A percentile compares a stretch with the other conserved stretches of the same genome.
These are phyloP conservation scores for Acronicta psi DNA, from an alignment of 2,888 invertebrate genomes.

Conservation along the genomic window DNA sequence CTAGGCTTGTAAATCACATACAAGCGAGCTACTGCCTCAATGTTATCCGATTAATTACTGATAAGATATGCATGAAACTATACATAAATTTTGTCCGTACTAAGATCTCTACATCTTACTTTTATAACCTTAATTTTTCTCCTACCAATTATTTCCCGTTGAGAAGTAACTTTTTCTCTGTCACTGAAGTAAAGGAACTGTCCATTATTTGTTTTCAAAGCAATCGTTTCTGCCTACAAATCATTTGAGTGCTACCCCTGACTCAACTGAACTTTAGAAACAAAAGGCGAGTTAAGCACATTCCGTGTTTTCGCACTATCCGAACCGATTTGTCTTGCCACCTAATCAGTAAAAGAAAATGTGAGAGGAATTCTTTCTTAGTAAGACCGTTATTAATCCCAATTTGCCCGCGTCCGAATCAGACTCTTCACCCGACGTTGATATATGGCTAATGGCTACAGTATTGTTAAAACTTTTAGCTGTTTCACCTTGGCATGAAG, in stretches of 20 bases:
- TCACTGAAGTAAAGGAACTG: conserved; percentile 32
- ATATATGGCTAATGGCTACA: conserved; percentile 71
- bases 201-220: conserved; percentile 29
- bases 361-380: conserved; percentile 68
- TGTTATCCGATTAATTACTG: conserved; percentile 51
- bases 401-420: conserved; percentile 75
- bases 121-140: conserved; percentile 13
- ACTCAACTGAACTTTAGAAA: conserved; percentile 32
- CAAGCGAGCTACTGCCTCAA: conserved; percentile 29
- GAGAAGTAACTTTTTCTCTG: conserved; percentile 11
- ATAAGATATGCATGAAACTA: conserved; percentile 47
- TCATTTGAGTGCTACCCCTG: conserved; percentile 36
- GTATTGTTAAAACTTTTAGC: conserved; percentile 61
- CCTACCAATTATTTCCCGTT: conserved; percentile 1
- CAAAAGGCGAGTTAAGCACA: conserved; percentile 41
- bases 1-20: conserved; percentile 33
- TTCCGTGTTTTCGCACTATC: conserved; percentile 58
- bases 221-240: conserved; percentile 46
- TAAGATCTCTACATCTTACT: conserved; percentile 27
- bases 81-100: conserved; percentile 12
- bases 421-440: conserved; percentile 70
- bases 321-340: conserved; percentile 74
- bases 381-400: conserved; percentile 80
- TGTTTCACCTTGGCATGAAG: conserved; percentile 47
- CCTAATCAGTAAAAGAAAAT: conserved; percentile 78